phyloP scores from a whole-genome alignment of 2,797 vertebrate genomes.

The Channa striata region DNA sequence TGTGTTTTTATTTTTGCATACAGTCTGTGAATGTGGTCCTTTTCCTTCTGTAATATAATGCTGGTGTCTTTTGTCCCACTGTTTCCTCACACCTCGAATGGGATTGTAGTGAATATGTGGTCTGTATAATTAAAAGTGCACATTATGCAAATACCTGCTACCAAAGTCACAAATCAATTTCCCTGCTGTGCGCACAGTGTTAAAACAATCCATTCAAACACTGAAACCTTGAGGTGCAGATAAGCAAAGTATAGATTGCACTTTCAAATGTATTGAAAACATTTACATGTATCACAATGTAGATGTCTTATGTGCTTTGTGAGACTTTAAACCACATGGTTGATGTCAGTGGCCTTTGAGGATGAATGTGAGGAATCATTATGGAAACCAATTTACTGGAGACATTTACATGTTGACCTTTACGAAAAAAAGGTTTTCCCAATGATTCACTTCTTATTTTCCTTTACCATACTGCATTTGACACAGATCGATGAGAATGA shows the following conservation, averaged over 20 bases:
- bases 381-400: slow-evolving; percentile 13
- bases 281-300: slow-evolving; percentile 34
- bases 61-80: slow-evolving; percentile 69
- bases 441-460: slow-evolving; percentile 11
- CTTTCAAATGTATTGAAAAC: slow-evolving; percentile 30
- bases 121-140: slow-evolving; percentile 53
- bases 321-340: slow-evolving; percentile 29
- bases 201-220: slow-evolving; percentile 54
- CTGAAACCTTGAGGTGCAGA: slow-evolving; percentile 37
- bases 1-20: slow-evolving; percentile 57
- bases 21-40: slow-evolving; percentile 64
- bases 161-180: slow-evolving; percentile 30
- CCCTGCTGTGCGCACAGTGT: slow-evolving; percentile 70
- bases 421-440: slow-evolving; percentile 7
- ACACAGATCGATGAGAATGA: slow-evolving; percentile 14
- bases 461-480: slow-evolving; percentile 3
- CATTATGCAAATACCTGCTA: slow-evolving; percentile 45
- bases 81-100: slow-evolving; percentile 16
- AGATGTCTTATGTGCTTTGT: slow-evolving; percentile 56
- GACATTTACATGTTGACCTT: slow-evolving; percentile 11
- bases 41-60: slow-evolving; percentile 52
- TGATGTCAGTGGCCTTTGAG: slow-evolving; percentile 2
- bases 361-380: slow-evolving; percentile 20
- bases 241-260: slow-evolving; percentile 29
- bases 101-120: slow-evolving; percentile 39